Evolutionary conservation across 2,888 invertebrate genomes (phyloP).

Genomic region (Choreutis nemorana): DNA sequence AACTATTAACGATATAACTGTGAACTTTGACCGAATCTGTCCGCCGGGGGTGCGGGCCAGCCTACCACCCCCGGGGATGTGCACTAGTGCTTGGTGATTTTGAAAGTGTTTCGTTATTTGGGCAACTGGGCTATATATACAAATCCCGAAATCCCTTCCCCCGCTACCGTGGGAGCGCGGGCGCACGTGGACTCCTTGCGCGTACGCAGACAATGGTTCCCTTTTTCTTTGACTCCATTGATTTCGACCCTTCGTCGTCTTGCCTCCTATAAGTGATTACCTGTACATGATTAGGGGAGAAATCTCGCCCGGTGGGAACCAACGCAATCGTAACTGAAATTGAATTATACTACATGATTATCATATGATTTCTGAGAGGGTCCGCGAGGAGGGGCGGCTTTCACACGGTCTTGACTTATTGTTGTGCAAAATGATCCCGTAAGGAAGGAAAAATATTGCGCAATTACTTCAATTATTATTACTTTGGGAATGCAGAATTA

Average conservation of each 20-base stretch:
- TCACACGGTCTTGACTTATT: constrained; percentile 43
- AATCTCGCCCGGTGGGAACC: constrained; percentile 56
- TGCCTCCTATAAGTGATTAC: constrained; percentile 54
- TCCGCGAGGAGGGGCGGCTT: constrained; percentile 30
- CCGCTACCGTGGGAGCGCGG: constrained; percentile 52
- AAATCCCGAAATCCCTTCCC: constrained; percentile 36
- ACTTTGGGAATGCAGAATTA: too few relatives aligned
- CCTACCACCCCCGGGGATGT: constrained; percentile 38
- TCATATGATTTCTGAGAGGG: constrained; percentile 40
- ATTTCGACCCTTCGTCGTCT: constrained; percentile 57
- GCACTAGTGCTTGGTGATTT: constrained; percentile 30
- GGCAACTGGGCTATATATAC: constrained; percentile 36
- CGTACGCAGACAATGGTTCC: constrained; percentile 50
- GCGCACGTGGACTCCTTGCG: constrained; percentile 41
- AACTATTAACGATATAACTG: too few relatives aligned
- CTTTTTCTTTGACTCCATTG: constrained; percentile 48
- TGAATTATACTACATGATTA: constrained; percentile 46
- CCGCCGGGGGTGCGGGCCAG: constrained; percentile 32
- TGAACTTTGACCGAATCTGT: too few relatives aligned
- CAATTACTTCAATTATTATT: too few relatives aligned
- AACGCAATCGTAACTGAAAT: constrained; percentile 47
- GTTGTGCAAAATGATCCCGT: constrained; percentile 27
- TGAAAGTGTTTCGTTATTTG: constrained; percentile 35
- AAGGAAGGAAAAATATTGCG: too few relatives aligned
- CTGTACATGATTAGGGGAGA: constrained; percentile 51